A percentile compares a stretch with the other conserved stretches of the same genome.
Evolutionary conservation across 2,113 vertebrate species (phyloP).

Genomic region (Corythaeola cristata): DNA sequence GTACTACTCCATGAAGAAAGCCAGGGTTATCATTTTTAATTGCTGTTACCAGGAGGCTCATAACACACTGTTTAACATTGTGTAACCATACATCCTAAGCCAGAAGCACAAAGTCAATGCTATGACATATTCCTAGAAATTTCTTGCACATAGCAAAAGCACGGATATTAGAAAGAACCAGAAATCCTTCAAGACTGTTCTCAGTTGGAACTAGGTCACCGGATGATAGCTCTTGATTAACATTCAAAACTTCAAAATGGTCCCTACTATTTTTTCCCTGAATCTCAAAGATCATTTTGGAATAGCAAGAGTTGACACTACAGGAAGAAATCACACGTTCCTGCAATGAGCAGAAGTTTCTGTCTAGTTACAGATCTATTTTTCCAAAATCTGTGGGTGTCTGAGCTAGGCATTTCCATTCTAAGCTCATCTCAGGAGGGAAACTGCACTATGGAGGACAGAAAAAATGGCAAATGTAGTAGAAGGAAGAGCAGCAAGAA

Average conservation of each 20-base stretch:
- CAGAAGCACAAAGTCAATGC: neutral
- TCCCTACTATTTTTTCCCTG: neutral
- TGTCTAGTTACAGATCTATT: neutral
- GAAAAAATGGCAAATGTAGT: neutral
- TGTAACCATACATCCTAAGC: neutral
- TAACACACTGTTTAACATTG: neutral
- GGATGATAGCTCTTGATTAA: neutral
- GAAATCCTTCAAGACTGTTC: neutral
- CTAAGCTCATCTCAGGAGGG: neutral
- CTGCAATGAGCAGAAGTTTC: neutral
- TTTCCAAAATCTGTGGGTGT: neutral
- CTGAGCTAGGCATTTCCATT: neutral
- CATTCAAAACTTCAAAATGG: neutral
- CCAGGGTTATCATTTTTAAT: neutral
- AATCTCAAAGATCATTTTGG: neutral
- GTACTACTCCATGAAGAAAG: neutral
- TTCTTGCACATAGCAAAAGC: neutral
- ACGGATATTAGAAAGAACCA: neutral
- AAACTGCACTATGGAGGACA: neutral
- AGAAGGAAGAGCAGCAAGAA: neutral
- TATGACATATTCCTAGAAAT: neutral
- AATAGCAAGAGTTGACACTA: neutral
- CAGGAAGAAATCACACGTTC: neutral
- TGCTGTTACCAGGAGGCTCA: neutral
- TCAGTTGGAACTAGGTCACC: neutral